Evolutionary conservation across 2,797 vertebrate species (phyloP).

Genomic region (Varecia variegata): DNA sequence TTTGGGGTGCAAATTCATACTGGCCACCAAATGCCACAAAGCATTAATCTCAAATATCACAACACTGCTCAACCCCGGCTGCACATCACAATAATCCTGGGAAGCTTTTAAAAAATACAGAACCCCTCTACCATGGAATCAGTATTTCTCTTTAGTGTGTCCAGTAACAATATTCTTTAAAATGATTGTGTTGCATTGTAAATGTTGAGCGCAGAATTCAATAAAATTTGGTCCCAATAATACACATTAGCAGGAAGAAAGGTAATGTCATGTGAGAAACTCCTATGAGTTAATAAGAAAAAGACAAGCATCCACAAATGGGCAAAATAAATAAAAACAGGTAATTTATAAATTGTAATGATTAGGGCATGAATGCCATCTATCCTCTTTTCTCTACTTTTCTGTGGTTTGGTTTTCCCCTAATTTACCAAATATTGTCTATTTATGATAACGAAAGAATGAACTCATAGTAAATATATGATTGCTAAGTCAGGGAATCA

Average conservation of each 20-base stretch:
- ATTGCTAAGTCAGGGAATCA: neutral
- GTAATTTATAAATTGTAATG: neutral
- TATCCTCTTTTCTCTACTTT: neutral
- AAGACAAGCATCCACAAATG: neutral
- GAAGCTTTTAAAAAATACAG: neutral
- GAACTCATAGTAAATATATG: neutral
- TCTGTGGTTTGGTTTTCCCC: neutral
- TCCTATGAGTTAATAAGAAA: neutral
- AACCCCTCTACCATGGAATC: accelerated
- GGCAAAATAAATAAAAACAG: neutral
- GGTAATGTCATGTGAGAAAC: neutral
- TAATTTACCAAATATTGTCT: neutral
- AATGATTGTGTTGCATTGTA: neutral
- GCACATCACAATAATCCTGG: neutral
- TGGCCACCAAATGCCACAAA: neutral
- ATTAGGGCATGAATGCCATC: neutral
- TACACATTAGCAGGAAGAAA: neutral
- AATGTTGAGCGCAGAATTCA: neutral
- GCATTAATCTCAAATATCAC: neutral
- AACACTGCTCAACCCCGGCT: neutral
- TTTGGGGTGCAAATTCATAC: neutral
- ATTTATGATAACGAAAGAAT: neutral
- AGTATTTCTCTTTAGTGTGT: neutral
- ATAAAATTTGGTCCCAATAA: neutral
- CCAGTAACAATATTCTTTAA: neutral